These are phyloP conservation scores for Seriola quinqueradiata DNA, from an alignment of 2,113 vertebrate genomes.

Conservation along the genomic window DNA sequence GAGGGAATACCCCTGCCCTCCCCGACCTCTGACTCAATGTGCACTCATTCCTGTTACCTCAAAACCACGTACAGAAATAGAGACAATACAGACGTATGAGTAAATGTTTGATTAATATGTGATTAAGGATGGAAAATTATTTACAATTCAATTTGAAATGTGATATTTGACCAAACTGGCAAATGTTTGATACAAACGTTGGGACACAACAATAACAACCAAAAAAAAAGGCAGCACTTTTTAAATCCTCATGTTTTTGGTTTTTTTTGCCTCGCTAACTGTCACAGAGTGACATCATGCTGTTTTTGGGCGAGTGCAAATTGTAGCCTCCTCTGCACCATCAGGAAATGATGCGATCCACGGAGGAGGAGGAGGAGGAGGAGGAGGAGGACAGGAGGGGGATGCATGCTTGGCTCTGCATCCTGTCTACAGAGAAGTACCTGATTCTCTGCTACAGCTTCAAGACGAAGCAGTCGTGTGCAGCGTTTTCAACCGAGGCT, in stretches of 20 bases:
- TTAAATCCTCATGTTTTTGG: constrained; percentile 3
- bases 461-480: constrained; percentile 8
- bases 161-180: not conserved
- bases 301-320: constrained; percentile 31
- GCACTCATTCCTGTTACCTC: not conserved
- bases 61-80: not conserved
- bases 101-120: constrained; percentile 12
- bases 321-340: constrained; percentile 64
- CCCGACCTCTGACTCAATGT: not conserved
- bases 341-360: constrained; percentile 38
- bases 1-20: not conserved
- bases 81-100: not conserved
- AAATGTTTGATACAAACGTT: not conserved
- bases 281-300: constrained; percentile 37
- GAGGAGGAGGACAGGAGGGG: constrained; percentile 22
- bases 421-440: constrained; percentile 4
- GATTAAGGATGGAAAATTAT: constrained; percentile 9
- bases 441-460: constrained; percentile 7
- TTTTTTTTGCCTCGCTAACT: not conserved
- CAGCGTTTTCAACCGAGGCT: not conserved
- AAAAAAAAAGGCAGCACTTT: not conserved
- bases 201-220: not conserved
- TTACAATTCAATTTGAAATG: not conserved
- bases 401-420: constrained; percentile 28
- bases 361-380: constrained; percentile 23